A percentile compares a stretch with the other conserved stretches of the same genome.
These are phyloP conservation scores for Mionectes macconnelli DNA, from an alignment of 2,113 vertebrate genomes.

Conservation along the genomic window DNA sequence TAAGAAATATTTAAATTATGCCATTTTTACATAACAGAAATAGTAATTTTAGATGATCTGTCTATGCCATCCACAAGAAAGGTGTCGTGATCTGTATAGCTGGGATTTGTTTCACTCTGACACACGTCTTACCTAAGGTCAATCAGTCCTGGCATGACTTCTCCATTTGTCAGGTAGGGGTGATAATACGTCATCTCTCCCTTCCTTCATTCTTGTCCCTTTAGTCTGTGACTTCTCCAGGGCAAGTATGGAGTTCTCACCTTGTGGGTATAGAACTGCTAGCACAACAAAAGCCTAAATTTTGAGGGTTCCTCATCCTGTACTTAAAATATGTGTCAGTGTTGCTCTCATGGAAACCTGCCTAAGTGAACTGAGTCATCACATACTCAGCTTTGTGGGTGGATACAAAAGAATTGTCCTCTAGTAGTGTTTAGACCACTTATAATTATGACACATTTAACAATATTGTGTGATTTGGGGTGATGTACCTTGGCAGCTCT, in stretches of 20 bases:
- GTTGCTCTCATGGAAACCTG: background rate
- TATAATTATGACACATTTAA: background rate
- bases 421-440: background rate
- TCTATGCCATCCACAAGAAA: background rate
- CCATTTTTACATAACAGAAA: background rate
- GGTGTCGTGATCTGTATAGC: background rate
- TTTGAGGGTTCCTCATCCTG: background rate
- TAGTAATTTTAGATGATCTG: background rate
- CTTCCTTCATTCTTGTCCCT: background rate
- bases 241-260: background rate
- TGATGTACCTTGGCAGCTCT: background rate
- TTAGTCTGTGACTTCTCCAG: background rate
- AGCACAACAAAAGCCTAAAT: background rate
- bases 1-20: background rate
- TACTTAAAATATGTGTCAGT: background rate
- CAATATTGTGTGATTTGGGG: background rate
- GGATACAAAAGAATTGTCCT: background rate
- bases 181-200: background rate
- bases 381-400: background rate
- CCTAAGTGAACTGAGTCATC: background rate
- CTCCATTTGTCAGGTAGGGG: background rate
- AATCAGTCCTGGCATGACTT: background rate
- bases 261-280: background rate
- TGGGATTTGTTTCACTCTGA: background rate
- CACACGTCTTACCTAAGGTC: background rate